phyloP scores from a whole-genome alignment of 2,113 vertebrate genomes.

The Mesoclemmys tuberculata region DNA sequence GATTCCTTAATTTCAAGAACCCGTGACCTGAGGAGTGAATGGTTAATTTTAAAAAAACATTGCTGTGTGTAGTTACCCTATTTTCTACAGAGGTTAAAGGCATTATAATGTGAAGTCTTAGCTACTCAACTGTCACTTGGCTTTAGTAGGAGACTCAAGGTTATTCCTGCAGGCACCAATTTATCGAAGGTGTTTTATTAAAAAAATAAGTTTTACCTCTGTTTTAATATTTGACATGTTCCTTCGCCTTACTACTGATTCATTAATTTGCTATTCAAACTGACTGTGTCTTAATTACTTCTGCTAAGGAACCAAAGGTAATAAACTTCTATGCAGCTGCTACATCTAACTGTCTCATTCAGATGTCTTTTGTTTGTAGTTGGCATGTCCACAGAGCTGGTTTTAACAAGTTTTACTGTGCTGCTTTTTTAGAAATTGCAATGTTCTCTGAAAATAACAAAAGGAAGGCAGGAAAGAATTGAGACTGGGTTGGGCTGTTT shows the following conservation, averaged over 20 bases:
- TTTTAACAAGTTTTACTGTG: neutral
- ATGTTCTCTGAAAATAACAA: neutral
- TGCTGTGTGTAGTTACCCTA: neutral
- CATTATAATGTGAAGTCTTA: neutral
- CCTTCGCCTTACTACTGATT: neutral
- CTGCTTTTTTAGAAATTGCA: neutral
- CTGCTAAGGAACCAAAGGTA: neutral
- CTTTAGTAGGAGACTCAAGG: neutral
- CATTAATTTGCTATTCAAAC: neutral
- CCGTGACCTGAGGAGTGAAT: neutral
- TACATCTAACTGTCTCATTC: neutral
- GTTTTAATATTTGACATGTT: constrained; percentile 41
- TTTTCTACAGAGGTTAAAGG: fast-evolving
- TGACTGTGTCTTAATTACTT: neutral
- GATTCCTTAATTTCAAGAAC: neutral
- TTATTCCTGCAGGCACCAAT: neutral
- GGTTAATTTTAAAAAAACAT: neutral
- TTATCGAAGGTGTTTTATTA: neutral
- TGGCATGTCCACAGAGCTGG: neutral
- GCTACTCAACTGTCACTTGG: neutral
- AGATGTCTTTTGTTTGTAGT: neutral
- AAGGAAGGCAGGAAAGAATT: neutral
- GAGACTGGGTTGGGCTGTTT: neutral
- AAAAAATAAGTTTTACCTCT: constrained; percentile 27
- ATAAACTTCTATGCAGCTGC: neutral